Evolutionary conservation across 2,113 vertebrate species (phyloP), one percentile per base, ranked within the genome.

Genomic region (Phalacrocorax brasilianus): DNA sequence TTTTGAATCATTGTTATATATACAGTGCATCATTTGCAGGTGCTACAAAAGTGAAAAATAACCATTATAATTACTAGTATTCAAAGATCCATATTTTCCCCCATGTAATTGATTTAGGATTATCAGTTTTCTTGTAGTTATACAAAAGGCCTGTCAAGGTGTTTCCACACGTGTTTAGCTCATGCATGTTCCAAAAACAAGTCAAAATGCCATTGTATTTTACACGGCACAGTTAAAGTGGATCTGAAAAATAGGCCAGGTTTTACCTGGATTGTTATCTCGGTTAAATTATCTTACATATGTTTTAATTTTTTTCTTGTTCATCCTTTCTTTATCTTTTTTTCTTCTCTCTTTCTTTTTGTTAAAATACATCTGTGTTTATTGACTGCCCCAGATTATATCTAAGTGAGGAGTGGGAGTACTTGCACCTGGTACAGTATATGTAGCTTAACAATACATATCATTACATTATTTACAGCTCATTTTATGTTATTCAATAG

Each of bases 51-150:
- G 99, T 99, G 99, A 99, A 99, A 99, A 99, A 99, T 99, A 99
- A 99, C 99, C 98, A 98, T 99, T 99, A 99, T 99, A 99, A 99
- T 99, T 99, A 99, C 99, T 98, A 98, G 99, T 99, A 99, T 99
- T 99, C 99, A 99, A 99, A 99, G 99, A 99, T 99, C 99, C 98
- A 98, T 99, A 98, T 99, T 98, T 98, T 98, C 98, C 97, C 97
- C 92, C 85, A 28, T 98, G 98, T 98, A 98, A 99, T 98, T 98
- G 98, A 99, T 98, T 98, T 98, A 98, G 98, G 98, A 99, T 99
- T 99, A 99, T 99, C 98, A 98, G 98, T 98, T 99, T 99, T 98
- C 98, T 99, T 98, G 98, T 99, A 98, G 98, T 98, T 99, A 98
- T 98, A 98, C 98, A 98, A 98, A 98, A 99, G 97, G 98, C 98